Conservation (phyloP, 35 echinoderm and acorn worm species). For the Lytechinus pictus region DNA sequence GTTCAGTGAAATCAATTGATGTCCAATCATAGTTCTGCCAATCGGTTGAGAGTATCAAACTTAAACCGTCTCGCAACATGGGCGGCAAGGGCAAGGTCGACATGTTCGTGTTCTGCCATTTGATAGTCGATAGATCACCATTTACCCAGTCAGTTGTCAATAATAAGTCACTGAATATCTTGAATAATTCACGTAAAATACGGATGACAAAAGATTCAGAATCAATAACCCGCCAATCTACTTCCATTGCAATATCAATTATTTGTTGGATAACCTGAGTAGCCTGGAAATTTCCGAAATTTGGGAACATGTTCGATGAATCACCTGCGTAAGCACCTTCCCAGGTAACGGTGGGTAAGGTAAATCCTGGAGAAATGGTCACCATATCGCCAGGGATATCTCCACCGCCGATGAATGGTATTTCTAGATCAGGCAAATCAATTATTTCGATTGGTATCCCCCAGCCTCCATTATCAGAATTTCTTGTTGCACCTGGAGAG, state of each 20-base stretch:
- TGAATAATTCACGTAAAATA: background rate
- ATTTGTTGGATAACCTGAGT: conserved; percentile 12
- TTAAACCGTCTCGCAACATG: background rate
- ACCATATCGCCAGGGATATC: background rate
- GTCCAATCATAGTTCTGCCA: conserved; percentile 42
- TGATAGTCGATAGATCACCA: conserved; percentile 13
- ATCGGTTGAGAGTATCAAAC: background rate
- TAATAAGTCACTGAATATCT: background rate
- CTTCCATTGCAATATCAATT: background rate
- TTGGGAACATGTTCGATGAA: background rate
- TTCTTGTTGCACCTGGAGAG: background rate
- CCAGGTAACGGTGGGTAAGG: background rate
- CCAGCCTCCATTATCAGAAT: background rate
- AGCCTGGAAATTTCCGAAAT: background rate
- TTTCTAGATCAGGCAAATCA: background rate
- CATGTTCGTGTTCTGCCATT: background rate
- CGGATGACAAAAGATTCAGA: background rate
- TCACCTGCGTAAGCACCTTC: background rate
- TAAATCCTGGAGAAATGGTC: background rate
- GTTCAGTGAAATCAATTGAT: background rate
- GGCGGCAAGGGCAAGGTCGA: background rate
- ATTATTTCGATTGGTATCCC: background rate
- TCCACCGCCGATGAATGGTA: background rate
- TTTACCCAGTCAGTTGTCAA: conserved; percentile 13
- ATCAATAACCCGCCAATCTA: background rate